Evolutionary conservation across 2,113 vertebrate genomes (phyloP), one percentile per base, ranked within the genome.

Genomic region (Ifrita kowaldi): DNA sequence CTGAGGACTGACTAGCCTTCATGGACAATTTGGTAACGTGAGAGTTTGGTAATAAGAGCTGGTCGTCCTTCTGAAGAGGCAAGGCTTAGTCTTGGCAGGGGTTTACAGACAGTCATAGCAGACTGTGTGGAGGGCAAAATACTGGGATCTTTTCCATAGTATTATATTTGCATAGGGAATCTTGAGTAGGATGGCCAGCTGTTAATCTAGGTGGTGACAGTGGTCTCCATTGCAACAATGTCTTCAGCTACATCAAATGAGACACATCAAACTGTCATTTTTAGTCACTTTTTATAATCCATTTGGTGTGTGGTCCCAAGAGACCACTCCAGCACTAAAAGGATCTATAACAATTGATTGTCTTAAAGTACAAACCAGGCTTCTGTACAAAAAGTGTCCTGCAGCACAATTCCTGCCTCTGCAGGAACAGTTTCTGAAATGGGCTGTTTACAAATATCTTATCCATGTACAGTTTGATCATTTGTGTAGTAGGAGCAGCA

Each of bases 241-340:
- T 63, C 44, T 86, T 79, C 18, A 33, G 10, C 24, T 80, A 33
- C 3, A 1, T 52, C 28, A 35, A 30, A 30, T 46, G 49, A 68
- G 44, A 50, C 23, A 26, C 0, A 0, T 59, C 4, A 1, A 83
- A 50, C 62, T 75, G 47, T 78, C 1, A 2, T 39, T 39, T 30
- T 32, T 65, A 50, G 39, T 55, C 46, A 37, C 6, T 49, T 87
- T 59, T 78, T 65, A 9, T 81, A 70, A 65, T 44, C 22, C 24
- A 15, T 49, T 23, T 74, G 75, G 30, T 23, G 9, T 4, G 1
- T 46, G 28, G 23, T 89, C 30, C 76, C 79, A 30, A 56, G 39
- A 59, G 7, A 76, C 26, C 44, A 39, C 24, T 60, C 39, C 16
- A 86, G 30, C 19, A 24, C 4, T 4, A 42, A 33, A 49, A 77